phyloP scores from a whole-genome alignment of 2,113 vertebrate genomes.

The Microcebus lehilahytsara region DNA sequence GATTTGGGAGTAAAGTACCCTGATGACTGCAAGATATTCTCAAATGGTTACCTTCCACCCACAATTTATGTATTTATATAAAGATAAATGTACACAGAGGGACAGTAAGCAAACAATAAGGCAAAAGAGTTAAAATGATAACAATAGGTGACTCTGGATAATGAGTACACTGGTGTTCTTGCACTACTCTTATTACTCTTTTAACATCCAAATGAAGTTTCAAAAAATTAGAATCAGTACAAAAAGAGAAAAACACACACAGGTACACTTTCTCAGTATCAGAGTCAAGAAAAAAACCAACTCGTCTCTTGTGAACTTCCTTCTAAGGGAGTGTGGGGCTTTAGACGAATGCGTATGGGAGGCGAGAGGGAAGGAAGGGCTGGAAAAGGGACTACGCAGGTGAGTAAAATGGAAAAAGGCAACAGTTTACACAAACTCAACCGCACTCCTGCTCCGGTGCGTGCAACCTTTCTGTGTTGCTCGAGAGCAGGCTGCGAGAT shows the following conservation, averaged over 20 bases:
- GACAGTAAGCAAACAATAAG: neutral
- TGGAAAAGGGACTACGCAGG: fast-evolving
- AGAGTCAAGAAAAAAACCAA: neutral
- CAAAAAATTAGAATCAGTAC: neutral
- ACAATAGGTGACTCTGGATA: neutral
- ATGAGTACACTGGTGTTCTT: neutral
- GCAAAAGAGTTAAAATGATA: neutral
- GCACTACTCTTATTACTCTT: neutral
- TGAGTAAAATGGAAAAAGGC: neutral
- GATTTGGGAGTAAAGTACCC: neutral
- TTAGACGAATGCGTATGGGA: fast-evolving
- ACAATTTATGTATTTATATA: neutral
- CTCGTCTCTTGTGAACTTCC: neutral
- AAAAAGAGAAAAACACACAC: neutral
- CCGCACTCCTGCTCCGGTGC: no score
- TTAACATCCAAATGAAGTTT: neutral
- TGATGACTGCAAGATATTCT: neutral
- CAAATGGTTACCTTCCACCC: neutral
- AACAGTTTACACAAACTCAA: neutral
- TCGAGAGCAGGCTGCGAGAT: neutral
- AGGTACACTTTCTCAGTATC: neutral
- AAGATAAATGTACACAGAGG: neutral
- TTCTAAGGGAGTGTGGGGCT: neutral
- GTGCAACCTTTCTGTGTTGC: neutral
- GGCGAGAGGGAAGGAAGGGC: neutral